These are phyloP conservation scores for Cydia strobilella DNA, from an alignment of 1,140 invertebrate genomes.

Conservation along the genomic window DNA sequence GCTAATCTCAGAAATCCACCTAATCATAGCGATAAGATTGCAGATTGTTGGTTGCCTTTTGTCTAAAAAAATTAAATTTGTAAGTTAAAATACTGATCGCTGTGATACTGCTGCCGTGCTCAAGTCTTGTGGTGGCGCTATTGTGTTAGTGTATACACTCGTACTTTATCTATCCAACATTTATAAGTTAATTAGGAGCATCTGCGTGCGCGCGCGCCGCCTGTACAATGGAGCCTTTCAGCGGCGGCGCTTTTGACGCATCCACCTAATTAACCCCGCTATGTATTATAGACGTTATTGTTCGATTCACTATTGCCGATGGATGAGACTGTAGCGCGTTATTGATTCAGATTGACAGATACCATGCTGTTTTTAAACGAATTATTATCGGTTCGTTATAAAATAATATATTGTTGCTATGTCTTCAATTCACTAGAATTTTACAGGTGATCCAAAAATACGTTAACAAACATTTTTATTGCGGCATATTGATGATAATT, in stretches of 20 bases:
- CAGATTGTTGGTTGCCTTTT: background rate
- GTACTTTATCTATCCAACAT: slow-evolving; percentile 53
- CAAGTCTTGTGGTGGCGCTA: background rate
- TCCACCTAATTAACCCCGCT: slow-evolving; percentile 36
- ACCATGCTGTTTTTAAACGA: slow-evolving; percentile 10
- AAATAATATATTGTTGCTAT: slow-evolving; percentile 6
- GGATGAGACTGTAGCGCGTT: slow-evolving; percentile 19
- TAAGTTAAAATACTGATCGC: background rate
- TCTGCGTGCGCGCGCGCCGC: slow-evolving; percentile 52
- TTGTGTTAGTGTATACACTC: slow-evolving; percentile 43
- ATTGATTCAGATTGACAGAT: slow-evolving; percentile 27
- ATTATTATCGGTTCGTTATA: slow-evolving; percentile 11
- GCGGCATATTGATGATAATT: no score
- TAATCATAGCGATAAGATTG: background rate
- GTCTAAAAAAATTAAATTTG: background rate
- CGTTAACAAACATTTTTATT: no score
- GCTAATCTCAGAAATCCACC: background rate
- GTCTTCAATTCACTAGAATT: background rate
- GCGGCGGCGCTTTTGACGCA: slow-evolving; percentile 61
- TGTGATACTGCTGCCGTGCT: background rate
- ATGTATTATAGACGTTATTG: slow-evolving; percentile 32
- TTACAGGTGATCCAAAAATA: no score
- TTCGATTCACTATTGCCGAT: slow-evolving; percentile 20
- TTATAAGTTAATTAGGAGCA: slow-evolving; percentile 68
- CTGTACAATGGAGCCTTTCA: slow-evolving; percentile 62